phyloP scores from a whole-genome alignment of 2,113 vertebrate species.

The Pangasianodon gigas region DNA sequence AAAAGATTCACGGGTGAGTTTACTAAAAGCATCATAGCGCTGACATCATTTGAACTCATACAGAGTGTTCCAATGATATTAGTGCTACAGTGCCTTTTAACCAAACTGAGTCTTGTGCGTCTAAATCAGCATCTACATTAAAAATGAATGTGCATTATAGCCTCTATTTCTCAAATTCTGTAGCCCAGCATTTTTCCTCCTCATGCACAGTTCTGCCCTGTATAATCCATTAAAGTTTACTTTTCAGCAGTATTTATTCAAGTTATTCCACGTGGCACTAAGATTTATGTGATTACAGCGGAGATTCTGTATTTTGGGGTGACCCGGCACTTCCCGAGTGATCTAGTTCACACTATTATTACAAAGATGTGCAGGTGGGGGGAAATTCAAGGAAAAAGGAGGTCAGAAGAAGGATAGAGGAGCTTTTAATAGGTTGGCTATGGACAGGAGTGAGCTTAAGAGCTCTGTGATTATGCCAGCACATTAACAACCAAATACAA shows the following conservation, averaged over 20 bases:
- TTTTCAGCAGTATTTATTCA: constrained; percentile 24
- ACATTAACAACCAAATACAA: not conserved
- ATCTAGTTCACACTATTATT: constrained; percentile 48
- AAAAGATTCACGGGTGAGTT: not conserved
- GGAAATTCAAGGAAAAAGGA: constrained; percentile 24
- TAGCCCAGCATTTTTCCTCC: not conserved
- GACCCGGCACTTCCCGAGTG: constrained; percentile 26
- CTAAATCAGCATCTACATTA: constrained; percentile 15
- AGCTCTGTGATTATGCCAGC: not conserved
- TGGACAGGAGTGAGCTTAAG: not conserved
- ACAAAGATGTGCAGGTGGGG: constrained; percentile 17
- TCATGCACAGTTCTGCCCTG: not conserved
- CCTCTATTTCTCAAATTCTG: not conserved
- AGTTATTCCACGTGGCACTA: constrained; percentile 6
- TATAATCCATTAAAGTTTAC: not conserved
- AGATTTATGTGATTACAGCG: constrained; percentile 36
- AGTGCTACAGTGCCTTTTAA: constrained; percentile 6
- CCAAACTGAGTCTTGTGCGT: not conserved
- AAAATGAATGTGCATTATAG: constrained; percentile 22
- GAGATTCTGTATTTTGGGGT: not conserved
- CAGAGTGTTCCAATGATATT: not conserved
- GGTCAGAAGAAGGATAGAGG: constrained; percentile 42
- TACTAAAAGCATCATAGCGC: constrained; percentile 1
- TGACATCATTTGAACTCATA: not conserved
- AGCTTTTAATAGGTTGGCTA: constrained; percentile 35